These are phyloP conservation scores for Rhineura floridana DNA, from an alignment of 2,113 vertebrate genomes.

Conservation along the genomic window DNA sequence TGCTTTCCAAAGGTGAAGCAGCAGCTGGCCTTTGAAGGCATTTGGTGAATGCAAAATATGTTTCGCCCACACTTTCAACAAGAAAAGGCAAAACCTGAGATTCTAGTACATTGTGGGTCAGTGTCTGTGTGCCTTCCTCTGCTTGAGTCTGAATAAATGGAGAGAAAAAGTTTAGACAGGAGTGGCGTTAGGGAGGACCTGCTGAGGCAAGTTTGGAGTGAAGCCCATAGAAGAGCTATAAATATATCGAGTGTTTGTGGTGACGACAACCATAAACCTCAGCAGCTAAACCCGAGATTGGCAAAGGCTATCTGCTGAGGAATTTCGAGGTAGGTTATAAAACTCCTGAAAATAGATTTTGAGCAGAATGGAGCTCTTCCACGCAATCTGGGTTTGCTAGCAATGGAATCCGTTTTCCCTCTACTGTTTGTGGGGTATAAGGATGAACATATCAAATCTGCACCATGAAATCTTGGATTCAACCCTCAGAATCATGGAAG, in stretches of 20 bases:
- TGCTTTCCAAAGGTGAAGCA: background rate
- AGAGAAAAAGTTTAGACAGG: slow-evolving; percentile 1
- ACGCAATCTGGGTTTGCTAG: slow-evolving; percentile 13
- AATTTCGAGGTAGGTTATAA: slow-evolving; percentile 31
- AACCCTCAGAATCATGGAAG: too few species aligned
- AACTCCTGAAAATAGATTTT: slow-evolving; percentile 35
- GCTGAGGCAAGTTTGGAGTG: background rate
- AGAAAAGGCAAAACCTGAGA: background rate
- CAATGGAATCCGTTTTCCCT: slow-evolving; percentile 15
- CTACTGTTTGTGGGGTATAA: background rate
- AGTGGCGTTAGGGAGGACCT: slow-evolving; percentile 7
- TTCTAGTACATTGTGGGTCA: background rate
- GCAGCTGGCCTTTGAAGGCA: background rate
- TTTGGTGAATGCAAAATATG: background rate
- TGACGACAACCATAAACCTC: slow-evolving; percentile 25
- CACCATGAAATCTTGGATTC: background rate
- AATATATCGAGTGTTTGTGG: slow-evolving; percentile 32
- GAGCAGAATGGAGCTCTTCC: slow-evolving; percentile 13
- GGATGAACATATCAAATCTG: background rate
- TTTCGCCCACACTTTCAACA: background rate
- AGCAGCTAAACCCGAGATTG: slow-evolving; percentile 35
- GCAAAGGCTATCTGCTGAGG: slow-evolving; percentile 13
- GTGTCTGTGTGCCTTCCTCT: background rate
- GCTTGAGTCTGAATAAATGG: background rate
- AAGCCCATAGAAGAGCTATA: slow-evolving; percentile 18